Base-by-base conservation (phyloP, 2,888 invertebrate species). In the Choreutis nemorana region DNA sequence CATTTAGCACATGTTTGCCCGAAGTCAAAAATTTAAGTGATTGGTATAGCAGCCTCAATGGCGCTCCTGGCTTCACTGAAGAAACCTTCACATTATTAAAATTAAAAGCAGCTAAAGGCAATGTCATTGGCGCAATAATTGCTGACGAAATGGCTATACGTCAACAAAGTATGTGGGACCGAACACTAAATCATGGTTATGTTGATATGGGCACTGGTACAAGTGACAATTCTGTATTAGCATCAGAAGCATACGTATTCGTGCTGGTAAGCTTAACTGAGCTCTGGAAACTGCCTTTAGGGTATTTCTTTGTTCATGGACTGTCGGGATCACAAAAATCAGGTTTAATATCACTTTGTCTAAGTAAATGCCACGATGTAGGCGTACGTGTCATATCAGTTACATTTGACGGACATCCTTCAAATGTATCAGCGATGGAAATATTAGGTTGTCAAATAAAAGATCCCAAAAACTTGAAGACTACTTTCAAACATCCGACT, bases 1-100 rank as follows among this genome's bases (percentile, higher is more conserved):
- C 5, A 10, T 25, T 25, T 25, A 13, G 10, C 11, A 13, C 11
- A 12, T 25, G 13, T 12, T 12, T 25, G 14, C 25, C 25, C 4
- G 12, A 25, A 5, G n/a, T 13, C 6, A 10, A 10, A 11, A 25
- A 11, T 7, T 11, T 25, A 11, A 5, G 13, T 5, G 13, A 25
- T 6, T 25, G 25, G 25, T 25, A 25, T 25, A 4, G 10, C 6
- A 11, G n/a, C 13, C 10, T 13, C 13, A 13, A 25, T 25, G 25
- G n/a, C 5, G 13, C 11, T 12, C 25, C 25, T 7, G 25, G 25
- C 7, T 25, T 25, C 13, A 25, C 25, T 25, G 13, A 6, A 6
- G 25, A 25, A 25, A 13, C 25, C 5, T 25, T 25, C 25, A 13
- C 18, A 18, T 18, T 18, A 18, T 18, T 18, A 18, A 18, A 18